Percentiles rank a stretch among this genome's conserved stretches.
phyloP scores from a whole-genome alignment of 2,113 vertebrate genomes.

The Stigmatopora nigra region DNA sequence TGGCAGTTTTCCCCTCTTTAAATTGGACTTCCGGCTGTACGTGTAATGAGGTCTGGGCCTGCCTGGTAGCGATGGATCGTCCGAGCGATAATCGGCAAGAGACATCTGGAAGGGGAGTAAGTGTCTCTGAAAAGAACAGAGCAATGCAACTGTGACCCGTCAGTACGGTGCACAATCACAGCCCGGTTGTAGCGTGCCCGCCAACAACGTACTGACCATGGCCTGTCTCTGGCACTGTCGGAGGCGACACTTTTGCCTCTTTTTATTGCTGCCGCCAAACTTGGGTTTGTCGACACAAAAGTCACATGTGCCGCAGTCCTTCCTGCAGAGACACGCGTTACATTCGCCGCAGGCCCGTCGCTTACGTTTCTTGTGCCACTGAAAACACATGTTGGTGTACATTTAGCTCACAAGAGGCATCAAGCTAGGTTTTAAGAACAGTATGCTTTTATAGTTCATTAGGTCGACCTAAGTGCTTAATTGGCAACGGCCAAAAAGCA shows the following conservation, averaged over 20 bases:
- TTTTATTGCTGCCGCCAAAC: slow-evolving; percentile 85
- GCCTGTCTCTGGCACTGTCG: slow-evolving; percentile 82
- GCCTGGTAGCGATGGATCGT: slow-evolving; percentile 31
- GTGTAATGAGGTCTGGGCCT: slow-evolving; percentile 55
- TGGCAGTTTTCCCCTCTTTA: slow-evolving; percentile 28
- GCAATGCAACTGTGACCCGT: background rate
- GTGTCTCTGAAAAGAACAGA: slow-evolving; percentile 62
- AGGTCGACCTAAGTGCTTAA: no score
- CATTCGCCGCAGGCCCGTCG: slow-evolving; percentile 79
- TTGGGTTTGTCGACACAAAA: slow-evolving; percentile 87
- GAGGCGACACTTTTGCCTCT: slow-evolving; percentile 83
- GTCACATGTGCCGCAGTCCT: slow-evolving; percentile 82
- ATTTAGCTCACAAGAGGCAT: background rate
- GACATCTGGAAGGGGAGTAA: slow-evolving; percentile 65
- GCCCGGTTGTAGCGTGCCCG: no score
- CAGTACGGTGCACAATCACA: no score
- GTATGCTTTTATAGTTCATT: no score
- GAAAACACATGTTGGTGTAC: slow-evolving; percentile 3
- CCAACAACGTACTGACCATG: slow-evolving; percentile 64
- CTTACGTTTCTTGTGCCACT: slow-evolving; percentile 66
- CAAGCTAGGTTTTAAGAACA: background rate
- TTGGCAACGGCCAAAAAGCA: no score
- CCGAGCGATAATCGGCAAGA: slow-evolving; percentile 33
- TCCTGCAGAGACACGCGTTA: slow-evolving; percentile 74
- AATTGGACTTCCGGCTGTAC: slow-evolving; percentile 47